A percentile compares a stretch with the other conserved stretches of the same genome.
phyloP scores from a whole-genome alignment of 2,888 invertebrate species.

The Acanthosepion lycidas region DNA sequence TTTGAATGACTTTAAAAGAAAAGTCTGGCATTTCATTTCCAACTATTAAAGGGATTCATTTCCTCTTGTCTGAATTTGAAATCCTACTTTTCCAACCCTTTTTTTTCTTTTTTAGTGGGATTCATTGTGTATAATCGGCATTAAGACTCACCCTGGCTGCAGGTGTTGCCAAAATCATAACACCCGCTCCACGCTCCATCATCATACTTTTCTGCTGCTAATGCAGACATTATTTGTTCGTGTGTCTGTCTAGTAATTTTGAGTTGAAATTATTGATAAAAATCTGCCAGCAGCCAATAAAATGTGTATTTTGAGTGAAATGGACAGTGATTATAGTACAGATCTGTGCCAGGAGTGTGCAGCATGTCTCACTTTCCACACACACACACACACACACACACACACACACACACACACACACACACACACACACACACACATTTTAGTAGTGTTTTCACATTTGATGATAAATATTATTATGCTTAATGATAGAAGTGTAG shows the following conservation, averaged over 20 bases:
- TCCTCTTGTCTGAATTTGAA: background rate
- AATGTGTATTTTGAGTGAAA: background rate
- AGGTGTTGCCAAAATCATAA: background rate
- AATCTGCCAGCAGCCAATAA: background rate
- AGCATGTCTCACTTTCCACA: too few relatives aligned
- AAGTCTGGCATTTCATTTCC: background rate
- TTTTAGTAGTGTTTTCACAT: too few relatives aligned
- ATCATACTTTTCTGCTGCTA: background rate
- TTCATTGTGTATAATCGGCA: background rate
- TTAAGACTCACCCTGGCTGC: background rate
- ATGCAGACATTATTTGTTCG: background rate
- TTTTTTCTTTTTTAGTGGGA: background rate
- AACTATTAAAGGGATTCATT: background rate
- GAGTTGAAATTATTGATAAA: background rate
- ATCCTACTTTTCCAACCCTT: background rate
- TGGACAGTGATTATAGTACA: too few relatives aligned
- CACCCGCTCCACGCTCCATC: background rate
- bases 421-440: too few relatives aligned
- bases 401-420: too few relatives aligned
- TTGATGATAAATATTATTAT: too few relatives aligned
- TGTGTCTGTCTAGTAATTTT: slow-evolving; percentile 8
- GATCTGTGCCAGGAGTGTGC: too few relatives aligned
- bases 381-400: too few relatives aligned
- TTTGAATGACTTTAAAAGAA: background rate
- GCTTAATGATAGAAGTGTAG: too few relatives aligned